phyloP scores from a whole-genome alignment of 2,888 invertebrate genomes.

The Raillietiella orientalis region DNA sequence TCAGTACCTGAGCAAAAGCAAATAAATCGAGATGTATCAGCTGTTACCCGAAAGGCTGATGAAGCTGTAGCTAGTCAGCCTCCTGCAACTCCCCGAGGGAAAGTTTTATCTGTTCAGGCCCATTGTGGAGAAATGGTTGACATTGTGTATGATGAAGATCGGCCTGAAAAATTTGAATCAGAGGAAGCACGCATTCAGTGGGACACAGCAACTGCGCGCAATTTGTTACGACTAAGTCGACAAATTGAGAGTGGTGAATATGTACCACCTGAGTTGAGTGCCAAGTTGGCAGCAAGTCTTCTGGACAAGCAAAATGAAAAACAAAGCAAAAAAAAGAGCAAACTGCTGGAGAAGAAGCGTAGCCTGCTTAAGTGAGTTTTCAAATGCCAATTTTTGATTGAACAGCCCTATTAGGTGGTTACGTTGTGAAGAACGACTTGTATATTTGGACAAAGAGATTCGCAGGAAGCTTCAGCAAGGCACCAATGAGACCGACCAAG shows the following conservation, averaged over 20 bases:
- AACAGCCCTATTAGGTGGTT: constrained; percentile 16
- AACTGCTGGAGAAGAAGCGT: constrained; percentile 7
- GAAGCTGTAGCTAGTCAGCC: no score
- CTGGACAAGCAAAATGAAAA: constrained; percentile 21
- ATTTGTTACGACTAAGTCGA: constrained; percentile 24
- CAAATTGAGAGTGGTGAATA: constrained; percentile 17
- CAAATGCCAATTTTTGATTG: constrained; percentile 3
- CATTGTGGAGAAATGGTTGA: no score
- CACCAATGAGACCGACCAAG: constrained; percentile 1
- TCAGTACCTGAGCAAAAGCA: no score
- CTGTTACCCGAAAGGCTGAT: no score
- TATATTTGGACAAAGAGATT: constrained; percentile 19
- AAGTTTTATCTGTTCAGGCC: no score
- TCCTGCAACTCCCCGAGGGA: no score
- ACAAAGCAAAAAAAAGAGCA: constrained; percentile 7
- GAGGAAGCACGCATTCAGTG: constrained; percentile 25
- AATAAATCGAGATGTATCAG: no score
- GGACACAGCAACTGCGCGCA: constrained; percentile 26
- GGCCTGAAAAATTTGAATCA: no score
- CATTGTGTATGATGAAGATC: no score
- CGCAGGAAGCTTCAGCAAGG: no score
- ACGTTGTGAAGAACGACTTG: constrained; percentile 26
- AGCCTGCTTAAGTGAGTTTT: no score
- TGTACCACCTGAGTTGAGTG: constrained; percentile 20
- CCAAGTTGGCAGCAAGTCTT: constrained; percentile 24